Conservation (phyloP, 2,888 invertebrate species). For the Oasisia sp. region DNA sequence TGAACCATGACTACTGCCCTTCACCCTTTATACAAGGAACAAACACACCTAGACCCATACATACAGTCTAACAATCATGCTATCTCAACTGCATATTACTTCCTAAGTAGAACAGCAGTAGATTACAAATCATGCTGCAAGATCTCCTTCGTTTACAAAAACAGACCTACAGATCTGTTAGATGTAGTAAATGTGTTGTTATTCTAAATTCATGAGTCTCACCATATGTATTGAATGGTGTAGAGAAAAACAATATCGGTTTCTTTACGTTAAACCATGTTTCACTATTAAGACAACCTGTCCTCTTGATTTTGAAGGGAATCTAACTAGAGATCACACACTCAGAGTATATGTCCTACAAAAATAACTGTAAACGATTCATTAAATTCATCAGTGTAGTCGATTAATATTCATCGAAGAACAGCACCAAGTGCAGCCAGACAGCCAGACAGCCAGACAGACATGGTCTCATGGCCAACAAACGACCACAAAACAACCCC, state of each 20-base stretch:
- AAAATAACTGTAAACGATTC: background rate
- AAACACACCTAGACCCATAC: background rate
- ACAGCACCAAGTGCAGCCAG: slow-evolving; percentile 3
- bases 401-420: background rate
- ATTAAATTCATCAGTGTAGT: background rate
- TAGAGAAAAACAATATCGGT: background rate
- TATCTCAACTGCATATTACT: background rate
- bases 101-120: background rate
- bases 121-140: background rate
- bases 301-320: background rate
- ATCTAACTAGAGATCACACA: background rate
- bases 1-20: background rate
- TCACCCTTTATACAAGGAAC: background rate
- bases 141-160: background rate
- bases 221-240: background rate
- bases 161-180: background rate
- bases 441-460: background rate
- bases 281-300: background rate
- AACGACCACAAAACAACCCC: background rate
- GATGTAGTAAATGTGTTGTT: background rate
- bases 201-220: background rate
- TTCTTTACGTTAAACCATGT: background rate
- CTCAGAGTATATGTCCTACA: background rate
- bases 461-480: background rate
- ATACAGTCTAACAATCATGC: background rate